Conservation (phyloP, 2,888 invertebrate species). For the Ischnus inquisitorius region DNA sequence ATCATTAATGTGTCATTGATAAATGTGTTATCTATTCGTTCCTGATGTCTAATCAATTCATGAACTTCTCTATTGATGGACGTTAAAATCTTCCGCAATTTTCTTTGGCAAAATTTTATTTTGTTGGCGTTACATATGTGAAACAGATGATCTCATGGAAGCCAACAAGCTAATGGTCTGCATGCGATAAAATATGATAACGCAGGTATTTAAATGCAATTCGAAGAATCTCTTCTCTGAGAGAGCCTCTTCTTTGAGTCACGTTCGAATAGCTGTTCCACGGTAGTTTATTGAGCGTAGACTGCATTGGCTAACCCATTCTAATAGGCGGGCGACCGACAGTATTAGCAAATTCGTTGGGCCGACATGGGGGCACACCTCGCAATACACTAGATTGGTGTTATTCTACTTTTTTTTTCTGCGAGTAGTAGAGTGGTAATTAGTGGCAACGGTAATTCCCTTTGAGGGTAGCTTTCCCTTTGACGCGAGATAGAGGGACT, state of each 20-base stretch:
- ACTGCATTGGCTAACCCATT: background rate
- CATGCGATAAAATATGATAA: background rate
- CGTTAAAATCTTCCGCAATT: too few species aligned
- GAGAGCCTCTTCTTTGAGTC: too few species aligned
- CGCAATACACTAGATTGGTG: constrained; percentile 13
- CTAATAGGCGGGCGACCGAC: background rate
- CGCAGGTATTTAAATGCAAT: background rate
- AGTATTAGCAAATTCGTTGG: background rate
- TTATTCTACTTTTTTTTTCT: constrained; percentile 24
- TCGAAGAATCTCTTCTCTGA: background rate
- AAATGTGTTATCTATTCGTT: too few species aligned
- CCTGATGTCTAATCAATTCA: too few species aligned
- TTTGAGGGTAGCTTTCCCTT: constrained; percentile 64
- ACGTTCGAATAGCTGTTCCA: background rate
- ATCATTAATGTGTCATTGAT: too few species aligned
- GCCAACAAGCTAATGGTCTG: background rate
- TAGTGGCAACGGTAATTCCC: constrained; percentile 63
- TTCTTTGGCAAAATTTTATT: too few species aligned
- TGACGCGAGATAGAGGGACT: constrained; percentile 45
- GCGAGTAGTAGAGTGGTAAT: constrained; percentile 53
- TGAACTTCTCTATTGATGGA: too few species aligned
- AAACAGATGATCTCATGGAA: background rate
- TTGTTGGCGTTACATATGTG: too few species aligned
- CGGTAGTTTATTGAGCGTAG: background rate
- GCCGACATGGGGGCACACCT: constrained; percentile 1